Evolutionary conservation across 1,140 invertebrate species (phyloP).

Genomic region (Diorhabda elongata): DNA sequence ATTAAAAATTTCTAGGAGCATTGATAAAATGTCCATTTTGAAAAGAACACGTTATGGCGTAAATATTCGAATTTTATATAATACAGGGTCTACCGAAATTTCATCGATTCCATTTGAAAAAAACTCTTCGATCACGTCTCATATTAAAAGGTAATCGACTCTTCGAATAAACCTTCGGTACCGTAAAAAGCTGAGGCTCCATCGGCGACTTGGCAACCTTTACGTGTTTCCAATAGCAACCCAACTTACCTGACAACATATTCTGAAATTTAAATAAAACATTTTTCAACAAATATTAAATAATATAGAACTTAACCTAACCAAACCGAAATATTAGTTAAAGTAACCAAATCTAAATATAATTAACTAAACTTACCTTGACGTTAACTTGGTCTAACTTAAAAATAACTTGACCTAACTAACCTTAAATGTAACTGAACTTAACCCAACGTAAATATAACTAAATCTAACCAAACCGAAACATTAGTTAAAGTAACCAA

Average conservation of each 20-base stretch:
- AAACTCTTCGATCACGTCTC: slow-evolving; percentile 25
- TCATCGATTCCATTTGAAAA: slow-evolving; percentile 32
- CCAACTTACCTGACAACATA: slow-evolving; percentile 31
- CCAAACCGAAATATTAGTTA: too few relatives aligned
- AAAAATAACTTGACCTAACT: too few relatives aligned
- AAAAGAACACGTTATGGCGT: slow-evolving; percentile 15
- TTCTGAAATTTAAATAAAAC: slow-evolving; percentile 26
- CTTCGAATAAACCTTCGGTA: slow-evolving; percentile 24
- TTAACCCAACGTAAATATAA: too few relatives aligned
- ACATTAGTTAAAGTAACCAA: too few relatives aligned
- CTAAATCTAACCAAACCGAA: too few relatives aligned
- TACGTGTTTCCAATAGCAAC: slow-evolving; percentile 40
- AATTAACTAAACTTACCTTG: too few relatives aligned
- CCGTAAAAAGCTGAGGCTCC: slow-evolving; percentile 17
- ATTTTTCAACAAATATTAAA: background rate
- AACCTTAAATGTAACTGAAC: too few relatives aligned
- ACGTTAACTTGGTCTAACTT: too few relatives aligned
- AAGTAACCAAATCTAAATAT: too few relatives aligned
- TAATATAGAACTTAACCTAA: too few relatives aligned
- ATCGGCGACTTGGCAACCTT: slow-evolving; percentile 23
- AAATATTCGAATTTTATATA: slow-evolving; percentile 8
- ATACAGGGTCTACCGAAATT: background rate
- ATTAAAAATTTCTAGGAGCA: background rate
- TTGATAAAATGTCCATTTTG: slow-evolving; percentile 15
- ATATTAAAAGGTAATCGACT: slow-evolving; percentile 27